phyloP scores from a whole-genome alignment of 2,888 invertebrate genomes.

The Serripes groenlandicus region DNA sequence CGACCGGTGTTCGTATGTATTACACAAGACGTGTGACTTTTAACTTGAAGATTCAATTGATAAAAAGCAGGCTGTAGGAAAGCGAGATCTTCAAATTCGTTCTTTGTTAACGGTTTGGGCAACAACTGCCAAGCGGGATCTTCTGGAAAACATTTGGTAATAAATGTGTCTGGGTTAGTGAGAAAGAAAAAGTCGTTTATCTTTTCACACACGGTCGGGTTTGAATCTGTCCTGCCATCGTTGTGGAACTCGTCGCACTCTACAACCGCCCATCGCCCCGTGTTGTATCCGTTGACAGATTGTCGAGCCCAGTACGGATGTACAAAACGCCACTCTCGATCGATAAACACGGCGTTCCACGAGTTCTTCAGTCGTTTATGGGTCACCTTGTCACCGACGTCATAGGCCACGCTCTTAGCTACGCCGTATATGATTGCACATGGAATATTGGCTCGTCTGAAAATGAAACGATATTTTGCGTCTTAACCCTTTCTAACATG shows the following conservation, averaged over 20 bases:
- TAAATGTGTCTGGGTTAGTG: conserved; percentile 72
- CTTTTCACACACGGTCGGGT: neutral
- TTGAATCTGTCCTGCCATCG: conserved; percentile 16
- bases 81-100: conserved; percentile 66
- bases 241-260: conserved; percentile 65
- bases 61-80: conserved; percentile 73
- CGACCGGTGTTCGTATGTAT: conserved; percentile 64
- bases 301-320: conserved; percentile 80
- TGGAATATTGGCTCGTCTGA: conserved; percentile 72
- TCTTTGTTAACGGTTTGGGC: conserved; percentile 56
- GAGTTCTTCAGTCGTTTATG: conserved; percentile 68
- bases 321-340: conserved; percentile 76
- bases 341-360: conserved; percentile 79
- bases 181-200: conserved; percentile 72
- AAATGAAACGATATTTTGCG: no score
- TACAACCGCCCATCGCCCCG: conserved; percentile 74
- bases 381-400: conserved; percentile 73
- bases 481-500: no score
- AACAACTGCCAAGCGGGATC: conserved; percentile 73
- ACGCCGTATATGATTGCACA: conserved; percentile 77
- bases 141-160: conserved; percentile 71
- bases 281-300: conserved; percentile 59
- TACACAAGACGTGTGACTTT: conserved; percentile 52
- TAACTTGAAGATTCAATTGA: conserved; percentile 59
- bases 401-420: conserved; percentile 77